Evolutionary conservation across 2,888 invertebrate species (phyloP).

Genomic region (Drosophila ochracea): DNA sequence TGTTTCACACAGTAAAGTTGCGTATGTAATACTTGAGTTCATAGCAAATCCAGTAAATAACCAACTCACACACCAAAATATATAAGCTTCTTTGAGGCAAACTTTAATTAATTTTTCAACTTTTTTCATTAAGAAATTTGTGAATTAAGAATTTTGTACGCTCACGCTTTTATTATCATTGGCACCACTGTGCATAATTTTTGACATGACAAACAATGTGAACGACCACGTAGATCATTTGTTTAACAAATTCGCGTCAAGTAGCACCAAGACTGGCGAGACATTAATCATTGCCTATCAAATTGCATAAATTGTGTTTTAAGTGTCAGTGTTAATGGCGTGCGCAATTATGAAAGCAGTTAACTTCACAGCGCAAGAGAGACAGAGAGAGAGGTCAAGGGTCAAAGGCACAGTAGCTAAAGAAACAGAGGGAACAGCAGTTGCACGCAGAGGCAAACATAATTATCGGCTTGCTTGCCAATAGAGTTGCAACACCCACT

Average conservation of each 20-base stretch:
- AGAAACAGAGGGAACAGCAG: constrained; percentile 5
- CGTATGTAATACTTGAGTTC: neutral
- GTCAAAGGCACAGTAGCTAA: neutral
- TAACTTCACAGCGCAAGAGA: constrained; percentile 12
- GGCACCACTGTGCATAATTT: constrained; percentile 39
- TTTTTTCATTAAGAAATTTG: constrained; percentile 7
- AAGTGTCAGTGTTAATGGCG: constrained; percentile 63
- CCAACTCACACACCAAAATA: neutral
- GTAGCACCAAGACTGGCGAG: constrained; percentile 54
- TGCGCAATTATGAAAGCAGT: constrained; percentile 57
- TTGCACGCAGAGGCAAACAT: constrained; percentile 12
- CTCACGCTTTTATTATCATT: constrained; percentile 1
- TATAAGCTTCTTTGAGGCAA: neutral
- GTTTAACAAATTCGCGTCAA: constrained; percentile 67
- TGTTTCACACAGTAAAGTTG: neutral
- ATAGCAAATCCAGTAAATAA: neutral
- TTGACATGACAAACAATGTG: constrained; percentile 13
- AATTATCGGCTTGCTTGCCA: constrained; percentile 33
- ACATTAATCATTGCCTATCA: constrained; percentile 74
- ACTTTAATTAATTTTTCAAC: constrained; percentile 6
- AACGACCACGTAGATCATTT: constrained; percentile 43
- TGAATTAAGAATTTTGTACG: too few species aligned
- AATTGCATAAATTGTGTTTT: constrained; percentile 60
- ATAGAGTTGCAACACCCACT: constrained; percentile 18
- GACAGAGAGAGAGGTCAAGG: neutral